phyloP scores from a whole-genome alignment of 2,113 vertebrate genomes.

The Calyptommatus sinebrachiatus region DNA sequence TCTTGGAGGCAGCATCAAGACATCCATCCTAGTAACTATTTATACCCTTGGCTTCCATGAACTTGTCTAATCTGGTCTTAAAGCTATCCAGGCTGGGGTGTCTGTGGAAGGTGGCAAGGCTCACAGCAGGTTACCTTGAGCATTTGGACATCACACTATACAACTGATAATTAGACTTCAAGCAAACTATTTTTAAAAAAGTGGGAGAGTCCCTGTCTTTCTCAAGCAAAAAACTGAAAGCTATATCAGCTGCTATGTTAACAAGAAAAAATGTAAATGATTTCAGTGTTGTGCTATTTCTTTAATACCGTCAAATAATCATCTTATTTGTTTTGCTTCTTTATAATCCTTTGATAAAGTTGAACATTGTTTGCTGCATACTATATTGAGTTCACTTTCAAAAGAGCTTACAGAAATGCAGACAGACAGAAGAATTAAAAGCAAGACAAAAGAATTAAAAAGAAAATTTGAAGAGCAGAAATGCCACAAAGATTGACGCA shows the following conservation, averaged over 20 bases:
- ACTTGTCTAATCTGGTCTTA: too few relatives aligned
- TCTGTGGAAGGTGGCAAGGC: too few relatives aligned
- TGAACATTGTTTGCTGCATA: too few relatives aligned
- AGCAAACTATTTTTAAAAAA: neutral
- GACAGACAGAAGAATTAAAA: neutral
- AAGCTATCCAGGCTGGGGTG: too few relatives aligned
- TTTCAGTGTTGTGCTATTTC: neutral
- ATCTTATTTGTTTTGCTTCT: neutral
- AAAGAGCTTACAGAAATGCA: neutral
- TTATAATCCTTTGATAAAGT: neutral
- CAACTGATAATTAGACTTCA: neutral
- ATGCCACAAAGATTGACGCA: too few relatives aligned
- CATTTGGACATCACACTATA: neutral
- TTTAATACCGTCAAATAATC: neutral
- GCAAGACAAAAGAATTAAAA: neutral
- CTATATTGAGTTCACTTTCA: neutral
- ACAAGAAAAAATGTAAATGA: too few relatives aligned
- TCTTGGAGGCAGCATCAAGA: too few relatives aligned
- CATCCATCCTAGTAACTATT: too few relatives aligned
- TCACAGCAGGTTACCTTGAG: too few relatives aligned
- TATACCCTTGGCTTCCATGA: too few relatives aligned
- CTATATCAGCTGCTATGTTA: too few relatives aligned
- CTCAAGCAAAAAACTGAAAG: neutral
- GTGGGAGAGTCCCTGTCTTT: neutral
- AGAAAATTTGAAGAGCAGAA: too few relatives aligned